Evolutionary conservation across 2,113 vertebrate species (phyloP), one percentile per base, ranked within the genome.

Genomic region (Petroica traversi): DNA sequence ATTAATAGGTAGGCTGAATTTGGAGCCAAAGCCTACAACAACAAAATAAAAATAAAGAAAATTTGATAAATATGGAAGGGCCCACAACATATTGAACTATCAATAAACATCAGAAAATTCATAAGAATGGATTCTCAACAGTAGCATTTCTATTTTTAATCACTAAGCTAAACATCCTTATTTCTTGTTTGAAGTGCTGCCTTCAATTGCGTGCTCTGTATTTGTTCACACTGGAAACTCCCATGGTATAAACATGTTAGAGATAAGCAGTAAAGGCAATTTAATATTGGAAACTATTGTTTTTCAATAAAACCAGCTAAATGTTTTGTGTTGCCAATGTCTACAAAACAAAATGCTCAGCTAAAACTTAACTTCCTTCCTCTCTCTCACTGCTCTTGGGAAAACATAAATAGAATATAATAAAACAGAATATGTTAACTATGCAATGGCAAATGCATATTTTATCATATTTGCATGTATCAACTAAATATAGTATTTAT

Each of bases 1-100:
- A 97, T 66, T 58, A 95, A 96, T 61, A 76, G 49, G 68, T 73
- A 46, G 23, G 19, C 49, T 98, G 95, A 97, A 97, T 94, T 91
- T 92, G 85, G 90, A 88, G 92, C 52, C 94, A 97, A 97, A 94
- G 46, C 5, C 34, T 83, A 92, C 71, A 96, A 69, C 34, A 78
- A 77, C 62, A 96, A 89, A 94, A 72, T 58, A 85, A 14, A 58
- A 95, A 95, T 94, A 90, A 87, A 93, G 41, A 75, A 92, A 73
- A 46, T 61, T 49, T 96, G 61, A 89, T 78, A 81, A 76, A 81
- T 66, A 64, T 88, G 49, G 64, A 92, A 83, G 40, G 40, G n/a
- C 24, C 13, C 11, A 48, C 6, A 83, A 48, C 17, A 55, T 81
- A 89, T 51, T 69, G 36, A 41, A 46, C 15, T 85, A 64, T n/a